A percentile compares a stretch with the other conserved stretches of the same genome.
These are phyloP conservation scores for Desmodus rotundus DNA, from an alignment of 2,113 vertebrate species.

Conservation along the genomic window DNA sequence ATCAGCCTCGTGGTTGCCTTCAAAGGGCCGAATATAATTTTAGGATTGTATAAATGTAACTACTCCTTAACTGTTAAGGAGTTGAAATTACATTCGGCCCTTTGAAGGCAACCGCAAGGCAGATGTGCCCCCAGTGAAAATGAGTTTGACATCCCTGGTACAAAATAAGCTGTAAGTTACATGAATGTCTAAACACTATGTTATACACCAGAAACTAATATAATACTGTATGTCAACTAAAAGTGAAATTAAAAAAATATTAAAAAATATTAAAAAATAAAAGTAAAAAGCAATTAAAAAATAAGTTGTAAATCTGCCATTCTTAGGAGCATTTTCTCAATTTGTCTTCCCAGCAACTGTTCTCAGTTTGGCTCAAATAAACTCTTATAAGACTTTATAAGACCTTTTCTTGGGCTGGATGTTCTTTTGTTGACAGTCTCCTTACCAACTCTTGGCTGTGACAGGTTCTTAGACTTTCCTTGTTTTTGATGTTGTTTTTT, in stretches of 20 bases:
- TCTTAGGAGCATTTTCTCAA: neutral
- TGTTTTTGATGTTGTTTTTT: neutral
- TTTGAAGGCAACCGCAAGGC: too few species aligned
- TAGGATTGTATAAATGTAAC: too few species aligned
- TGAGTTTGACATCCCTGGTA: too few species aligned
- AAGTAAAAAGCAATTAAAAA: neutral
- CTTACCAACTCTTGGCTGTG: neutral
- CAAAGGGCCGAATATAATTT: too few species aligned
- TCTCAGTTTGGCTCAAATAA: neutral
- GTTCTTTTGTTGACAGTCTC: neutral
- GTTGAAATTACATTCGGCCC: too few species aligned
- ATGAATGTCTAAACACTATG: neutral
- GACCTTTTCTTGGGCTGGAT: neutral
- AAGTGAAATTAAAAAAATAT: neutral
- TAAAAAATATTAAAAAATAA: neutral
- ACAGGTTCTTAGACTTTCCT: neutral
- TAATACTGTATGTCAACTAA: neutral
- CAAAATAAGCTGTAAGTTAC: neutral
- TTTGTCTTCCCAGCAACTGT: neutral
- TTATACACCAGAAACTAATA: neutral
- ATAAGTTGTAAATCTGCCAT: neutral
- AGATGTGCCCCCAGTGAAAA: too few species aligned
- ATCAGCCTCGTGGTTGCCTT: too few species aligned
- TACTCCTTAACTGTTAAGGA: too few species aligned
- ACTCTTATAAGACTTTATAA: neutral